Evolutionary conservation across 2,113 vertebrate genomes (phyloP), one percentile per base, ranked within the genome.

Genomic region (Forbesichthys agassizii): DNA sequence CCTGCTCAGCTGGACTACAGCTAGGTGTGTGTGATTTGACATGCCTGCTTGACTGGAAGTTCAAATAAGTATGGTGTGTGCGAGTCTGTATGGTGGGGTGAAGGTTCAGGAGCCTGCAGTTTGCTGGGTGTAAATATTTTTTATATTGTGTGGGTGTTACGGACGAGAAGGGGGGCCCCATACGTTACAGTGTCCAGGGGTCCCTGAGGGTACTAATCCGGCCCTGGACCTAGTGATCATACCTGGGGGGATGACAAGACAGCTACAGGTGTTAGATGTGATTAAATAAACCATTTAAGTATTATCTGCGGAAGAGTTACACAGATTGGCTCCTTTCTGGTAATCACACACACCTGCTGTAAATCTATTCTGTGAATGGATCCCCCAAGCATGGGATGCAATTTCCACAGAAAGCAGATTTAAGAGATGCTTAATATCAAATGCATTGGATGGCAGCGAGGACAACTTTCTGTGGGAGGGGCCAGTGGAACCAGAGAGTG

Each of bases 241-340:
- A 7, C 10, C 52, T 12, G 52, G 52, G 10, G 12, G 52, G 4
- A 53, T 68, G 16, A 68, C 66, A 68, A 58, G 42, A 13, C 66
- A 68, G 56, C 36, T 55, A 68, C 66, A 68, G 56, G 66, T 59
- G 18, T 48, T 68, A 42, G 55, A 68, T 58, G 36, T 59, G n/a
- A 55, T 68, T 68, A 9, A 68, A 68, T 42, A 68, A 68, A 36
- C 54, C 66, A 47, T 68, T 68, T 33, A 68, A 68, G 20, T 13
- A 68, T 20, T 58, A 59, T 68, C 54, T 58, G 53, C 55, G 10
- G 14, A 68, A 59, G 64, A 53, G 64, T 14, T 54, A 54, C 64
- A 53, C 64, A 53, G 49, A 27, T 1, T 27, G 27, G 27, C 27
- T 27, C 27, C 27, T 27, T 27, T 27, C 27, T 27, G 27, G 27